These are phyloP conservation scores for Camponotus fellah DNA, from an alignment of 2,888 invertebrate genomes.

Conservation along the genomic window DNA sequence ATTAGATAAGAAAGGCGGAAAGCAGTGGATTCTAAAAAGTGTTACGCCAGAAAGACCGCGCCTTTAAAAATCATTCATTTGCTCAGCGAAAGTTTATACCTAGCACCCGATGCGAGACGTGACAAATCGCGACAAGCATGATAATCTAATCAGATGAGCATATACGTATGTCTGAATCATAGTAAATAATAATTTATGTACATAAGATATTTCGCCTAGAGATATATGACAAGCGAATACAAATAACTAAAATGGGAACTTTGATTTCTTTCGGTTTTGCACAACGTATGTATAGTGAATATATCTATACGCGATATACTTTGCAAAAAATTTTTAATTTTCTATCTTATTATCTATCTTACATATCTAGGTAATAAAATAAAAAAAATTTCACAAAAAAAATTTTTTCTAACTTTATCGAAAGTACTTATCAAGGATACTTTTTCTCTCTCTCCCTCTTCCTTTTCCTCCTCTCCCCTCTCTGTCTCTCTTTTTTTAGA, in stretches of 20 bases:
- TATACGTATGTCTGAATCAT: background rate
- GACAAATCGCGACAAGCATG: slow-evolving; percentile 56
- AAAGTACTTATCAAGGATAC: background rate
- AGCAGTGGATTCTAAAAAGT: background rate
- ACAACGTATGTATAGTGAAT: background rate
- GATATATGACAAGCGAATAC: background rate
- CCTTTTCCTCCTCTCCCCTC: no score
- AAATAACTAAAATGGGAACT: background rate
- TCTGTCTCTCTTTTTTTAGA: no score
- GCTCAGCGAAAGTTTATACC: slow-evolving; percentile 19
- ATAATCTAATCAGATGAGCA: slow-evolving; percentile 38
- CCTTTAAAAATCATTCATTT: background rate
- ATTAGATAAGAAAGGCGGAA: background rate
- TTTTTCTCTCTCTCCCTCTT: no score
- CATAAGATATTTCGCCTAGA: background rate
- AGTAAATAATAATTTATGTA: slow-evolving; percentile 44
- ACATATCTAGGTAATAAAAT: background rate
- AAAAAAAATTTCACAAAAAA: background rate
- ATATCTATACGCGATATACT: background rate
- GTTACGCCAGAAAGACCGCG: background rate
- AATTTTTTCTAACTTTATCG: background rate
- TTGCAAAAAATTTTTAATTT: background rate
- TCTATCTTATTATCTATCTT: background rate
- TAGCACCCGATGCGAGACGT: slow-evolving; percentile 11
- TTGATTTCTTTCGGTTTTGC: background rate